Evolutionary conservation across 2,888 invertebrate genomes (phyloP).

Genomic region (Cryptus armator): DNA sequence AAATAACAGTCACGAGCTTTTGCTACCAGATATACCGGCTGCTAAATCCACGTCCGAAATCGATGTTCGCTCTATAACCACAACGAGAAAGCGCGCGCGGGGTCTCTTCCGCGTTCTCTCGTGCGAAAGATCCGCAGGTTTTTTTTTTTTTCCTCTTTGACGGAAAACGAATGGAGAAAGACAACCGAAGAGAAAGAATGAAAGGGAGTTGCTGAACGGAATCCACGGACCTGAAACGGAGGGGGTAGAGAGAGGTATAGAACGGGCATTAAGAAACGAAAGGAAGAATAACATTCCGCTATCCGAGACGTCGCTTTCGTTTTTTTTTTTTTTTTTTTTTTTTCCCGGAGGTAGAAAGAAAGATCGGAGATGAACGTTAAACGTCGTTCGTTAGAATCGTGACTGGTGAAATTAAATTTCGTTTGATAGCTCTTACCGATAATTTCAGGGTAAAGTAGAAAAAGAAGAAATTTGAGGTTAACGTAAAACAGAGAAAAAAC

Average conservation of each 20-base stretch:
- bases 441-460: neutral
- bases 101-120: neutral
- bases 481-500: neutral
- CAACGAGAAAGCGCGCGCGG: neutral
- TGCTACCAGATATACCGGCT: neutral
- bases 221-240: neutral
- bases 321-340: slow-evolving; percentile 19
- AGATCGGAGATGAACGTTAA: neutral
- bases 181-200: neutral
- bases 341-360: slow-evolving; percentile 3
- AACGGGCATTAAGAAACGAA: slow-evolving; percentile 32
- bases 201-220: slow-evolving; percentile 8
- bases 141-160: neutral
- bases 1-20: slow-evolving; percentile 43
- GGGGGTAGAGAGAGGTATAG: neutral
- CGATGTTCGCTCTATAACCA: slow-evolving; percentile 40
- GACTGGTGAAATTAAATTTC: slow-evolving; percentile 49
- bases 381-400: slow-evolving; percentile 32
- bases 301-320: slow-evolving; percentile 15
- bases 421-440: slow-evolving; percentile 13
- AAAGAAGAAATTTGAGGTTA: neutral
- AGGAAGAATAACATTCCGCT: slow-evolving; percentile 45
- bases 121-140: slow-evolving; percentile 26
- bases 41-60: slow-evolving; percentile 44
- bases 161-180: slow-evolving; percentile 33